Base-by-base conservation (phyloP, 2,113 vertebrate species). In the Xiphophorus couchianus region DNA sequence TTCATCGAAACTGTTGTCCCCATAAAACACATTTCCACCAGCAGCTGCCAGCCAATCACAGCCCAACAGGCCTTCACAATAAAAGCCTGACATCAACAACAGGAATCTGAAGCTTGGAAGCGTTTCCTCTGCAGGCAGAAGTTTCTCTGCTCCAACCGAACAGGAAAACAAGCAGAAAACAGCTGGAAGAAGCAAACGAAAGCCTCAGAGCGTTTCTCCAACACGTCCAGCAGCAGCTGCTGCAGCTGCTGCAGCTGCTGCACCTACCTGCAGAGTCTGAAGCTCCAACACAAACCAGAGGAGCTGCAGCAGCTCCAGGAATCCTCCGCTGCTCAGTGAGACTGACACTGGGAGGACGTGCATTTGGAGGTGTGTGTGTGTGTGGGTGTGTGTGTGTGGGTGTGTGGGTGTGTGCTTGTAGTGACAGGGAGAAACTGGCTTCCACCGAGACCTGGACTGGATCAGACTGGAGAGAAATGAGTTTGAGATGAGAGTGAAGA, bases 241-340 rank as follows among this genome's bases (percentile, higher is more conserved):
- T 6, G 31, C 37, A 12, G 1, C 37, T 39, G 9, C 39, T 12
- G 10, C 39, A 14, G 11, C 39, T 13, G 39, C 39, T 15, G 42
- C 13, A 81, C 86, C 0, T 68, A 90, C 88, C 88, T 88, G 80
- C 71, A 69, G 48, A 0, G 29, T 0, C 48, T 35, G 27, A 39
- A 35, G 63, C 13, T 64, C 69, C 60, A 70, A 48, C 31, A 35
- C 42, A 62, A 31, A 58, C 29, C 60, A 63, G 42, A 67, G 31
- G 39, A 42, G 62, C 19, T 64, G 51, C 64, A 60, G 29, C 3
- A 48, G 12, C 35, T 65, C 25, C 3, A 66, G 35, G 13, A 4
- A 35, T 66, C 60, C 64, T 22, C 70, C 66, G 73, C 69, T 60
- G 28, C 5, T 87, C 72, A 71, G 44, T 70, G 77, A 4, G 66